Base-by-base conservation (phyloP, 2,888 invertebrate genomes). In the Nemurella pictetii region DNA sequence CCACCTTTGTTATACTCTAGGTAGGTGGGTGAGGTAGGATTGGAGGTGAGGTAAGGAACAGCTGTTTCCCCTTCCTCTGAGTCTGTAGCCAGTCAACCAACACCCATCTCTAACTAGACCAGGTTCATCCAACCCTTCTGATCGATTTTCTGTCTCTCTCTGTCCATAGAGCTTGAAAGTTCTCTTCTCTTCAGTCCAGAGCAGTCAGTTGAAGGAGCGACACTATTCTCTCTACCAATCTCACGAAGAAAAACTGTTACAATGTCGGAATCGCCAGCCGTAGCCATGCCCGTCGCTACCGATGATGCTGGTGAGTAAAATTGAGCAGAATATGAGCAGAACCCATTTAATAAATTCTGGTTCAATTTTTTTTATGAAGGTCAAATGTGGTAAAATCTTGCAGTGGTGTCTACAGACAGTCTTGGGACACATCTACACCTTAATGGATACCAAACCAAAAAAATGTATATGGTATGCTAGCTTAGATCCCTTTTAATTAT, bases 121-220 rank as follows among this genome's bases (percentile, higher is more conserved):
- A 29, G 78, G 78, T 78, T 78, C 78, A 78, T 29, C 29, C 78
- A 78, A 30, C 78, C 78, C 78, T 30, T 78, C 78, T 78, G 30
- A 78, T 78, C 78, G 78, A 78, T 78, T 78, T 29, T 28, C 78
- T 78, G 12, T 78, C 78, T 78, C 78, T 78, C 28, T 78, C 78
- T 78, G 78, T 78, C 75, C 28, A 28, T 26, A 75, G 75, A 26
- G 75, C 4, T 26, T 75, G 75, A 4, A 28, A 78, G 78, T 26
- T 9, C 75, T 75, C 36, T 74, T n/a, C 25, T 12, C 78, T 0
- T 78, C 78, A 78, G 78, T 29, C 78, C 28, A 30, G 28, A 27
- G 30, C 78, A 78, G 28, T 78, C 29, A 5, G 78, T 30, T n/a
- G 28, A 27, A 29, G 78, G 26, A 75, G n/a, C 78, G 30, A 30